Evolutionary conservation across 2,113 vertebrate genomes (phyloP), one percentile per base, ranked within the genome.

Genomic region (Scortum barcoo): DNA sequence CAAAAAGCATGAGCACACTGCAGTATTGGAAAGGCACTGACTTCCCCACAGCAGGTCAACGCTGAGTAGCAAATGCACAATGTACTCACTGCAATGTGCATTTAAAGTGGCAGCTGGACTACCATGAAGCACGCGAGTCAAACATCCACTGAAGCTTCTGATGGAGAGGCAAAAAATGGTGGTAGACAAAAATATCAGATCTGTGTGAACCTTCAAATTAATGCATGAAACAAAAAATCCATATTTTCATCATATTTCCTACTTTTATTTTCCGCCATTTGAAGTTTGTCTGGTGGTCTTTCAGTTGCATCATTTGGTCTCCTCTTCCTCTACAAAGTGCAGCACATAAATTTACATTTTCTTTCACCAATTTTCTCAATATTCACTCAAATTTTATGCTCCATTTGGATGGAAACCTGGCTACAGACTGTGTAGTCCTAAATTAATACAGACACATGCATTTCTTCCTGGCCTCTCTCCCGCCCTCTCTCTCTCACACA

Each of bases 11-110:
- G 24, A 57, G 26, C 22, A 38, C 26, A 42, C 28, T n/a, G 42
- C 26, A 19, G 28, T 5, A 22, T 14, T 67, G n/a, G 5, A 30
- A 61, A 48, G 24, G 60, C 14, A 28, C 10, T 2, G 14, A 30
- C n/a, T 48, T n/a, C 26, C 30, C 24, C 8, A 10, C 51, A 69
- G 81, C 42, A 74, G 75, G 65, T 80, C 60, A 74, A 1, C 56
- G 50, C 24, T 30, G 14, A 63, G 44, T 0, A 28, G 24, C 10
- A 58, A 68, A 50, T 22, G 33, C 24, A 51, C 20, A 30, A 28
- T n/a, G 30, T 4, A 22, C 20, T 42, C 61, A 40, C 20, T 9
- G 5, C 7, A n/a, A 7, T 12, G 5, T n/a, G 5, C 4, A 69
- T 70, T 70, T 17, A 20, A 40, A 63, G 60, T 57, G 10, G 20